phyloP scores from a whole-genome alignment of 1,140 invertebrate species.

The Maconellicoccus hirsutus region DNA sequence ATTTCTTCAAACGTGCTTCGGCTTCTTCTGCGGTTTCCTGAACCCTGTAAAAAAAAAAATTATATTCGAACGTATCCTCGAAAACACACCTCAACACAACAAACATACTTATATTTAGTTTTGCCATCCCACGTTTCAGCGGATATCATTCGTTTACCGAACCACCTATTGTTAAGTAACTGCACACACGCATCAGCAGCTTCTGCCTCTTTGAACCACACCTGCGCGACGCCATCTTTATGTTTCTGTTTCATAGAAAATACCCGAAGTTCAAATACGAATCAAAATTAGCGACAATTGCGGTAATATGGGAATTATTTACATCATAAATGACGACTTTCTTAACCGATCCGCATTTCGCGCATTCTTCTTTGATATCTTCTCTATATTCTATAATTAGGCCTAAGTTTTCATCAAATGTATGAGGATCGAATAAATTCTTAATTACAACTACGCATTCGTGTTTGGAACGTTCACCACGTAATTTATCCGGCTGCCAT shows the following conservation, averaged over 20 bases:
- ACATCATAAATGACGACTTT: conserved; percentile 91
- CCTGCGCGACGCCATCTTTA: conserved; percentile 85
- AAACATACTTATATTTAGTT: conserved; percentile 71
- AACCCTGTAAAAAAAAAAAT: conserved; percentile 44
- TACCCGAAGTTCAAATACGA: background rate
- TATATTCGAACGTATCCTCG: too few relatives aligned
- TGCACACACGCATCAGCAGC: conserved; percentile 81
- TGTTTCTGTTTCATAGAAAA: conserved; percentile 51
- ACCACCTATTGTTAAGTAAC: conserved; percentile 83
- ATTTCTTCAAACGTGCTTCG: conserved; percentile 66
- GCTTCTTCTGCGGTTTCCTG: conserved; percentile 82
- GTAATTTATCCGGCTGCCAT: conserved; percentile 86
- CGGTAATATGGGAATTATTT: conserved; percentile 45
- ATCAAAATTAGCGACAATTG: too few relatives aligned
- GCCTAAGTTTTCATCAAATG: conserved; percentile 81
- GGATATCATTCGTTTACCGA: conserved; percentile 67
- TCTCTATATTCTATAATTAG: conserved; percentile 84
- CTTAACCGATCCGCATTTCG: conserved; percentile 83
- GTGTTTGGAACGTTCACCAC: conserved; percentile 68
- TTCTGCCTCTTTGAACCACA: conserved; percentile 81
- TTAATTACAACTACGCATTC: conserved; percentile 88
- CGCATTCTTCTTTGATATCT: conserved; percentile 77
- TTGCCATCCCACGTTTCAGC: conserved; percentile 92
- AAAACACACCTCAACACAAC: background rate
- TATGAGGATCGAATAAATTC: conserved; percentile 80